These are phyloP conservation scores for Oscheius myriophilus DNA, from an alignment of 2,888 invertebrate species.

Conservation along the genomic window DNA sequence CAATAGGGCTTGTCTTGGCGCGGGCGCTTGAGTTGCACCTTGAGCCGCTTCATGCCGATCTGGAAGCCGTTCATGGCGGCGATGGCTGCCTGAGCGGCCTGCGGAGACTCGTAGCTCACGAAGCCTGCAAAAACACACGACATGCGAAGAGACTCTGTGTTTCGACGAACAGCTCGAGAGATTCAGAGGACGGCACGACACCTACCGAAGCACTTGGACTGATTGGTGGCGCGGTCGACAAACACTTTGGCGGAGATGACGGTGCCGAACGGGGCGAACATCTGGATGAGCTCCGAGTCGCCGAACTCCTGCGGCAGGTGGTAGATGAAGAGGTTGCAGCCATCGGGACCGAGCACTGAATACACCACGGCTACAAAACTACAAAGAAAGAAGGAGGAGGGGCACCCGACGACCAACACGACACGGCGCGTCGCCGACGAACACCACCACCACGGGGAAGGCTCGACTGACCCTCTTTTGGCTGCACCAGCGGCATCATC, in stretches of 20 bases:
- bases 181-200: constrained; percentile 14
- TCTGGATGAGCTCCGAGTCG: constrained; percentile 98
- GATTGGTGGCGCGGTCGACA: constrained; percentile 98
- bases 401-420: constrained; percentile 17
- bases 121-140: constrained; percentile 80
- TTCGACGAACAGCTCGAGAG: neutral
- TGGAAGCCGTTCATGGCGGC: constrained; percentile 99
- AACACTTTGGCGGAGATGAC: constrained; percentile 99
- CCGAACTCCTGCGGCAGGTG: constrained; percentile 99
- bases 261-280: constrained; percentile 99
- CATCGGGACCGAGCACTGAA: constrained; percentile 85
- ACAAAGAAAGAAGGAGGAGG: neutral
- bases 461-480: constrained; percentile 87
- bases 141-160: neutral
- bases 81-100: constrained; percentile 96
- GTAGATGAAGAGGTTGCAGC: constrained; percentile 99
- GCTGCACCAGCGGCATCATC: constrained; percentile 73
- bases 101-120: constrained; percentile 98
- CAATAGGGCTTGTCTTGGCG: constrained; percentile 97
- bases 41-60: constrained; percentile 99
- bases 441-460: neutral
- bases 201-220: constrained; percentile 99
- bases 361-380: constrained; percentile 4
- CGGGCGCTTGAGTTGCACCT: constrained; percentile 98
- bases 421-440: constrained; percentile 18